phyloP scores from a whole-genome alignment of 2,113 vertebrate species.

The Syrrhaptes paradoxus region DNA sequence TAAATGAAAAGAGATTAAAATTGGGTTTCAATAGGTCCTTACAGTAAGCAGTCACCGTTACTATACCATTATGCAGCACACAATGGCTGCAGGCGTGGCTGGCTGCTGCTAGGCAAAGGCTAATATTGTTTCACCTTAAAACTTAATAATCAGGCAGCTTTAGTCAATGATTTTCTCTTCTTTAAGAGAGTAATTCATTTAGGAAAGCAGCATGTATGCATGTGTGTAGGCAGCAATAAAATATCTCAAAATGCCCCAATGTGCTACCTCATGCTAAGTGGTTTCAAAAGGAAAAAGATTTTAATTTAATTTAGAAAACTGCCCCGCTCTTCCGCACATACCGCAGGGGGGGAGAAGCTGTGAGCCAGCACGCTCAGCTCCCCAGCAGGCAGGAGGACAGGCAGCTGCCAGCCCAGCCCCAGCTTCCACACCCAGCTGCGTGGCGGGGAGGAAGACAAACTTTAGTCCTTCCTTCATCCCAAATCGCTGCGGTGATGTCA shows the following conservation, averaged over 20 bases:
- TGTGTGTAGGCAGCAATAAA: slow-evolving; percentile 24
- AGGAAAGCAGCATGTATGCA: slow-evolving; percentile 26
- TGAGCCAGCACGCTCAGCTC: background rate
- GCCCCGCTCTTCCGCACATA: background rate
- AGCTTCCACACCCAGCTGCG: background rate
- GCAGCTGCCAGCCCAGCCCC: background rate
- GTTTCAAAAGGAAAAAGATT: slow-evolving; percentile 35
- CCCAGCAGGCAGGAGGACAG: background rate
- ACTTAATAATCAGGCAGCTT: slow-evolving; percentile 35
- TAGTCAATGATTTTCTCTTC: slow-evolving; percentile 16
- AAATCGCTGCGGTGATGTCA: rapidly evolving
- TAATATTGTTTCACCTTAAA: slow-evolving; percentile 47
- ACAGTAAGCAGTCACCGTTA: background rate
- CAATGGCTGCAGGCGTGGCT: slow-evolving; percentile 4
- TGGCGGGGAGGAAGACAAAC: background rate
- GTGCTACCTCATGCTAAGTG: slow-evolving; percentile 39
- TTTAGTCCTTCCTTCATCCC: background rate
- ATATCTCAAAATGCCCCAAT: background rate
- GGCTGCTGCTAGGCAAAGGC: background rate
- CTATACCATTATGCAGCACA: background rate
- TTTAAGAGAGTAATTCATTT: slow-evolving; percentile 39
- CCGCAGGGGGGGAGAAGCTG: background rate
- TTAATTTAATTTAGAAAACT: slow-evolving; percentile 51
- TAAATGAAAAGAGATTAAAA: slow-evolving; percentile 35
- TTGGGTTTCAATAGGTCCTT: background rate